Conservation (phyloP, 2,888 invertebrate species). For the Iselma pallidipennis region DNA sequence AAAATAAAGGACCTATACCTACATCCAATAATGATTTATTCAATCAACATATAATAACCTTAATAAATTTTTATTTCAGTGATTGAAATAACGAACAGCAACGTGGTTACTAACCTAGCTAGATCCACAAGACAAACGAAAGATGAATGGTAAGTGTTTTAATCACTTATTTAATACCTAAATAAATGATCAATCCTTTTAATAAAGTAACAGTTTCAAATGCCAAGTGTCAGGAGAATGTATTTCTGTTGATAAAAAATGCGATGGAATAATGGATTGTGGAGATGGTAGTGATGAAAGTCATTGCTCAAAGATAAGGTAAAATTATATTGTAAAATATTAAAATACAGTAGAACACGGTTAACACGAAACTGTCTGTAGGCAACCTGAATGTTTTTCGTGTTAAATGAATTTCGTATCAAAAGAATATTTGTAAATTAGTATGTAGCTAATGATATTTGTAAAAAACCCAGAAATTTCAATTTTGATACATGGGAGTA, state of each 20-base stretch:
- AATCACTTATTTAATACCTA: not conserved
- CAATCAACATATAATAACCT: too few species aligned
- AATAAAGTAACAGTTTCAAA: not conserved
- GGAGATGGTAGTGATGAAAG: constrained; percentile 57
- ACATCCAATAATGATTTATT: too few species aligned
- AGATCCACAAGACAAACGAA: not conserved
- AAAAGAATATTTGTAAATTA: too few species aligned
- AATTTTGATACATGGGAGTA: too few species aligned
- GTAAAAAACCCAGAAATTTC: too few species aligned
- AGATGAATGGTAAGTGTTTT: not conserved
- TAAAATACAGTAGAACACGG: too few species aligned
- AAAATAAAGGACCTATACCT: too few species aligned
- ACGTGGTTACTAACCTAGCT: not conserved
- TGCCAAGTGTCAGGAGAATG: constrained; percentile 49
- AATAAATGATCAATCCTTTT: not conserved
- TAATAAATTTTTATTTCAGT: not conserved
- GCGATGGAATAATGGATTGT: constrained; percentile 57
- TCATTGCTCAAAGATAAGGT: constrained; percentile 39
- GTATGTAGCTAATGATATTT: too few species aligned
- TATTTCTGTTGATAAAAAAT: constrained; percentile 50
- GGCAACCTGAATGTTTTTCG: constrained; percentile 50
- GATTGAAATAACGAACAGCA: not conserved
- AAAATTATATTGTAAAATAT: constrained; percentile 14
- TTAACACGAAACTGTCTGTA: not conserved
- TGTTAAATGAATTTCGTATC: too few species aligned